Evolutionary conservation across 2,888 invertebrate genomes (phyloP), one percentile per base, ranked within the genome.

Genomic region (Pachliopta kotzebuea): DNA sequence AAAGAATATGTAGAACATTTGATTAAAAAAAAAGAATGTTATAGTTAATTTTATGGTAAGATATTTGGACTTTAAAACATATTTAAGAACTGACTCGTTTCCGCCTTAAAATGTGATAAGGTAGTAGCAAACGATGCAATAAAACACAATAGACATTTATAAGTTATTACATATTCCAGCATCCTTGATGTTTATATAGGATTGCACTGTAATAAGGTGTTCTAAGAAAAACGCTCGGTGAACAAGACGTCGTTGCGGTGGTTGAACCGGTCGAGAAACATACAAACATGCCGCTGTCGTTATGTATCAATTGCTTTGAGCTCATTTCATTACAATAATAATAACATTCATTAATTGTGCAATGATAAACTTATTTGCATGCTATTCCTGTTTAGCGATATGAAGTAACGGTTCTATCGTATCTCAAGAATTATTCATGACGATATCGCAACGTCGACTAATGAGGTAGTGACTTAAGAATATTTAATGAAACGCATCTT

Each of bases 211-310:
- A 72, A 74, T 70, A 72, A 72, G 68, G 60, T 50, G 64, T 80
- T 78, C 79, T 76, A 69, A 69, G 77, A 80, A 79, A 72, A 65
- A 65, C 66, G 60, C 50, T 60, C 61, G 69, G 71, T 73, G 74
- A 74, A 73, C 73, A 74, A 71, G 67, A 65, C 57, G 26, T 56
- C 54, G 53, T 53, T 63, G 65, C 68, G 71, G 70, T 70, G 63
- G 67, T 68, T 70, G 71, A 70, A 71, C 70, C 67, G 66, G 69
- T 69, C 59, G 63, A 65, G 68, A 71, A 67, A 72, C 70, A 76
- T 71, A 71, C 58, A 61, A 65, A 63, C 17, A 49, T 69, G 67
- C 55, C 31, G 52, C 29, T 23, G 55, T 60, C 42, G 20, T 58
- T n/a, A 37, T 29, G 42, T 45, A 57, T 55, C 63, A 66, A 69